Base-by-base conservation (phyloP, 2,888 invertebrate species). In the Machimus atricapillus region DNA sequence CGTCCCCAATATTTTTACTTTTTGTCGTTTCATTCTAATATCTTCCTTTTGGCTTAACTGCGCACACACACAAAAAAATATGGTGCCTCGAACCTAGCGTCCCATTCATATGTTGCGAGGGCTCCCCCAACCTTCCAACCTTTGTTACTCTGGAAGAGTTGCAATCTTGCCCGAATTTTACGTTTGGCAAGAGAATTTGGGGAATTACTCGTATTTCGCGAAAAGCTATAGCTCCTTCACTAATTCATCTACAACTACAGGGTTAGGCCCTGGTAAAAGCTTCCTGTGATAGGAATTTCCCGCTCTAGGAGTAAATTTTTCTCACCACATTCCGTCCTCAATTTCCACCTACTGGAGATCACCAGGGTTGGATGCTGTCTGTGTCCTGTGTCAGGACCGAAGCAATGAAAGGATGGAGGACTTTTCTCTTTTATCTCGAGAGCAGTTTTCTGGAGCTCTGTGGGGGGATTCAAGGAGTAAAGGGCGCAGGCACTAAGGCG, bases 341-440 rank as follows among this genome's bases (percentile, higher is more conserved):
- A 56, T 81, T 81, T 81, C 81, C 81, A 81, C 52, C 31, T 52
- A 81, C 31, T 81, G 81, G 81, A 56, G 81, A 81, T 81, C 81
- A 78, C 37, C 43, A 40, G 40, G 6, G 40, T 19, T 12, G 78
- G 81, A 31, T 81, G 56, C 19, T 43, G 78, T 40, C 19, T 43
- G 78, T 40, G 46, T 27, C 40, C 27, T 78, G n/a, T 52, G n/a
- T 2, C 52, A 78, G 81, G 43, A 37, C 81, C 52, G 16, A 46
- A 79, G 79, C 79, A 52, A 81, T 31, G 76, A 52, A 52, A 81
- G 81, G 79, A 79, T 81, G 7, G 16, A 56, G 23, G 8, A 46
- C 12, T 81, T 52, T 81, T 81, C 81, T 81, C 81, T 81, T 52
- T 81, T 81, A 81, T 81, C 56, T 81, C 52, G 52, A 27, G 76